These are phyloP conservation scores for Trimorus sp. DNA, from an alignment of 2,888 invertebrate genomes.

Conservation along the genomic window DNA sequence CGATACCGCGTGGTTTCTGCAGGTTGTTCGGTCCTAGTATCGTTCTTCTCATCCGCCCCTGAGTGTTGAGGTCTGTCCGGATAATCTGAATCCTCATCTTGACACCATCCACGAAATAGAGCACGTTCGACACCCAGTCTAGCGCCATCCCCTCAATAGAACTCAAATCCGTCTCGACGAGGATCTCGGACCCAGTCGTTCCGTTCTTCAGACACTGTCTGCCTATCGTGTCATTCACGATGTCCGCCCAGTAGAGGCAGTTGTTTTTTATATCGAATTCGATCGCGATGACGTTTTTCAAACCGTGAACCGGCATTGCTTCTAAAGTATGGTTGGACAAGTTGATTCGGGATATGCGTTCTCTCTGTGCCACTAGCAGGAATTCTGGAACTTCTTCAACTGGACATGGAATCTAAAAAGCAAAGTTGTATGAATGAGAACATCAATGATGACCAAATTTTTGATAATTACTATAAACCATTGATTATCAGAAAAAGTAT, in stretches of 20 bases:
- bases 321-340: conserved; percentile 84
- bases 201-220: conserved; percentile 89
- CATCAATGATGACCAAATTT: no score
- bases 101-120: conserved; percentile 94
- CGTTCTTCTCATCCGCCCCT: conserved; percentile 89
- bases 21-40: conserved; percentile 87
- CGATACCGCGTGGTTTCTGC: conserved; percentile 90
- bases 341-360: conserved; percentile 88
- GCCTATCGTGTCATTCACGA: conserved; percentile 89
- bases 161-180: conserved; percentile 88
- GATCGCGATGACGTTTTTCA: conserved; percentile 92
- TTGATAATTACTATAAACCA: no score
- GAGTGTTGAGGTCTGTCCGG: conserved; percentile 84
- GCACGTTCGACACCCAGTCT: conserved; percentile 93
- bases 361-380: conserved; percentile 89
- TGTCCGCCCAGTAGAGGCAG: conserved; percentile 95
- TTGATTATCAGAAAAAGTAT: no score
- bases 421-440: no score
- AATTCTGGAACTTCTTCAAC: conserved; percentile 88
- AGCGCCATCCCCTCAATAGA: conserved; percentile 94
- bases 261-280: conserved; percentile 93
- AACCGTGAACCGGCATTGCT: conserved; percentile 86
- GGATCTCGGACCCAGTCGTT: conserved; percentile 85
- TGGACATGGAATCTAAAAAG: conserved; percentile 85
- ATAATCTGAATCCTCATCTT: conserved; percentile 91